Evolutionary conservation across 2,797 vertebrate genomes (phyloP).

Genomic region (Enteromius fasciolatus): DNA sequence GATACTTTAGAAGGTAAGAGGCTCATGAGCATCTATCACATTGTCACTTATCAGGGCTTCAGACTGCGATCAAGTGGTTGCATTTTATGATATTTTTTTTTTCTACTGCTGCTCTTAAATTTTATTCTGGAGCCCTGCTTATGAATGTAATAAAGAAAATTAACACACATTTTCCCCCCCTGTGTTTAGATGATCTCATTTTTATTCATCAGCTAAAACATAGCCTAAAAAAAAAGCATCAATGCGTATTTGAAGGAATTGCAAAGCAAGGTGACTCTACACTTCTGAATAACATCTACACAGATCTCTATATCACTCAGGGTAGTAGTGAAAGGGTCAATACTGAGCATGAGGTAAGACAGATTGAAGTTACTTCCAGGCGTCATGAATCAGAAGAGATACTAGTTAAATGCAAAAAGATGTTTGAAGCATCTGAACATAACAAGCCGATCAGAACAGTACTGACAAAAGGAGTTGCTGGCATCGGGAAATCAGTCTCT

Average conservation of each 20-base stretch:
- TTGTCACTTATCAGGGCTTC: background rate
- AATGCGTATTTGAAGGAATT: conserved; percentile 27
- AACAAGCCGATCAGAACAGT: background rate
- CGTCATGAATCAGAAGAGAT: background rate
- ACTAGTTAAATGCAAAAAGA: background rate
- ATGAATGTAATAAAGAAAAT: background rate
- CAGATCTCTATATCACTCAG: conserved; percentile 40
- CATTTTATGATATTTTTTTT: too few species aligned
- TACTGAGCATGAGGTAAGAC: conserved; percentile 2
- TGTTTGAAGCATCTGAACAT: background rate
- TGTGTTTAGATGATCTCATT: too few species aligned
- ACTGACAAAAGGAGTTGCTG: conserved; percentile 13
- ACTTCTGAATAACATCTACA: conserved; percentile 38
- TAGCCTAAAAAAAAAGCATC: background rate
- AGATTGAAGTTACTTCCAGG: background rate
- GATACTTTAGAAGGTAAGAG: conserved; percentile 22
- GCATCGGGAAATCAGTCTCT: background rate
- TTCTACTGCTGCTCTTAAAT: too few species aligned
- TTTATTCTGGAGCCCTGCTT: too few species aligned
- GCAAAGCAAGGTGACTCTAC: conserved; percentile 34
- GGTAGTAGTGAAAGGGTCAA: background rate
- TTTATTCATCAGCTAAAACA: conserved; percentile 5
- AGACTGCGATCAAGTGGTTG: too few species aligned
- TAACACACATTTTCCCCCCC: too few species aligned
- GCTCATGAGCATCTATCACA: background rate